Conservation (phyloP, 2,113 vertebrate genomes). For the Ctenomys sociabilis region DNA sequence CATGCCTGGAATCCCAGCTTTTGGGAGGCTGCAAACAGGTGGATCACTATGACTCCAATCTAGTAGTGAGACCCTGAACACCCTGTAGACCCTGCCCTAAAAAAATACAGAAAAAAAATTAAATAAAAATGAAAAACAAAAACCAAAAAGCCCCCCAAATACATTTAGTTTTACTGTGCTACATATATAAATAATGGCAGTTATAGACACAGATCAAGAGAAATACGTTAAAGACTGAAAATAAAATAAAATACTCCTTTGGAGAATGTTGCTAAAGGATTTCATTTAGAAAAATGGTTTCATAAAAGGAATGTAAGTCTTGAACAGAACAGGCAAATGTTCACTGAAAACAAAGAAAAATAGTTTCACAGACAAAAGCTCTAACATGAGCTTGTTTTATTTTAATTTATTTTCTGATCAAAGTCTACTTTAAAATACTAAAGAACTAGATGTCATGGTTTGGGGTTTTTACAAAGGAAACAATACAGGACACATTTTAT, state of each 20-base stretch:
- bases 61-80: too few species aligned
- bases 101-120: too few species aligned
- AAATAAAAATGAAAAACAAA: too few species aligned
- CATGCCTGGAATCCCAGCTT: too few species aligned
- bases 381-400: neutral
- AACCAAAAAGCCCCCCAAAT: neutral
- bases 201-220: neutral
- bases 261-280: neutral
- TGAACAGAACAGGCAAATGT: too few species aligned
- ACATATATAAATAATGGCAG: neutral
- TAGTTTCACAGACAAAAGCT: neutral
- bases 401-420: conserved; percentile 11
- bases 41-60: too few species aligned
- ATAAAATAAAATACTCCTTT: neutral
- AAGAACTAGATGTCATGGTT: neutral
- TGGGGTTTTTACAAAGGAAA: too few species aligned
- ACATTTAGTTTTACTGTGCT: neutral
- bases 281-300: neutral
- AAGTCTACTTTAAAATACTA: neutral
- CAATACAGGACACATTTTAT: too few species aligned
- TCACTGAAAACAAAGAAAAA: neutral
- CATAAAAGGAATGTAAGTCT: too few species aligned
- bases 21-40: too few species aligned
- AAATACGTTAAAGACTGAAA: neutral
- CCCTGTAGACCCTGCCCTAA: too few species aligned